A percentile compares a stretch with the other conserved stretches of the same genome.
Conservation (phyloP, 2,113 vertebrate genomes). For the Stomatorhinus ivindoensis region DNA sequence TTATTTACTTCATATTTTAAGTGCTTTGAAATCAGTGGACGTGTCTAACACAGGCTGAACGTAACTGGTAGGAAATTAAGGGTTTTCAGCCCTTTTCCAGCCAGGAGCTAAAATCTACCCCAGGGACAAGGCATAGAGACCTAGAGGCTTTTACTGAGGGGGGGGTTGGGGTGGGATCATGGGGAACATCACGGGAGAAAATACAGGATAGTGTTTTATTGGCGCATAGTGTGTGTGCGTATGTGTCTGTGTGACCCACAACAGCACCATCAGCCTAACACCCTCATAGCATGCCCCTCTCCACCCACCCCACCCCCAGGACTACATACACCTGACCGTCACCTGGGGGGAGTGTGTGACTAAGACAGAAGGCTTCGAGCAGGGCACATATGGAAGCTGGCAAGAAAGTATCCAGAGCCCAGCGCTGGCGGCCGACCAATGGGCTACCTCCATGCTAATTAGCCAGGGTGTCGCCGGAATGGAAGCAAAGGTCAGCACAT, state of each 20-base stretch:
- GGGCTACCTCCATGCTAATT: constrained; percentile 22
- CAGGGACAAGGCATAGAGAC: not conserved
- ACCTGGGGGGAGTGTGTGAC: constrained; percentile 30
- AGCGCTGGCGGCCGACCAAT: constrained; percentile 32
- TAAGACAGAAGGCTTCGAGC: constrained; percentile 57
- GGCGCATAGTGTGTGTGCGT: not conserved
- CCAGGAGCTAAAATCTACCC: not conserved
- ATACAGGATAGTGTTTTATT: not conserved
- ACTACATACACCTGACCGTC: constrained; percentile 15
- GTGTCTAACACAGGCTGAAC: not conserved
- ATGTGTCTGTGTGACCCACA: not conserved
- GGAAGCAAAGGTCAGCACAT: constrained; percentile 18
- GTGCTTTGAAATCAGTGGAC: not conserved
- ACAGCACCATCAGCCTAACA: not conserved
- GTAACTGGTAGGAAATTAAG: not conserved
- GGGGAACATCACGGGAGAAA: not conserved
- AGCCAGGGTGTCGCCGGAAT: constrained; percentile 21
- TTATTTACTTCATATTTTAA: not conserved
- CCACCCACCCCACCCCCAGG: not conserved
- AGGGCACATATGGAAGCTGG: constrained; percentile 57
- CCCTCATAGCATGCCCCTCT: not conserved
- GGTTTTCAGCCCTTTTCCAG: not conserved
- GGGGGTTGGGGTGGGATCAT: too few relatives aligned
- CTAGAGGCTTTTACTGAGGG: not conserved
- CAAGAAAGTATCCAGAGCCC: constrained; percentile 49